Base-by-base conservation (phyloP, 2,888 invertebrate species). In the Chelonus formosanus region DNA sequence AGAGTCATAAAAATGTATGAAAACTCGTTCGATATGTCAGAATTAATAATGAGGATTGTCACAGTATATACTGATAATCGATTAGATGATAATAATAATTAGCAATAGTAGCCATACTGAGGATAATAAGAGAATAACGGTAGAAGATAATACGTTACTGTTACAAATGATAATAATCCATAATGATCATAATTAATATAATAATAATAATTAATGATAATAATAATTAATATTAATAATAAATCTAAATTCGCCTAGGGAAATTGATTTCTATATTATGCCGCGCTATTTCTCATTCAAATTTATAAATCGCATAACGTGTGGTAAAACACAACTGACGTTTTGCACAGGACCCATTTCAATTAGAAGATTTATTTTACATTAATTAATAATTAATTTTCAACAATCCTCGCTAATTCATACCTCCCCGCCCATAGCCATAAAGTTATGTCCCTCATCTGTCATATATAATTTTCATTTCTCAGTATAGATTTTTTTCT, bases 271-370 rank as follows among this genome's bases (percentile, higher is more conserved):
- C 20, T 48, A 59, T 50, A 40, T 8, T 59, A 36, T 20, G 48
- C 36, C n/a, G 40, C 50, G 45, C 61, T 61, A 63, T 73, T 70
- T 73, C 73, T 67, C 59, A 67, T 73, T 77, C 73, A 75, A 78
- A 78, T 78, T 80, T 73, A 72, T 77, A 65, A 76, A 76, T 76
- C 73, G 73, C 79, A 75, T 67, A 76, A 80, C 78, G 76, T 72
- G 73, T 67, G 32, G 54, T 75, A 78, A 78, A 78, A 20, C 20
- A 77, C 76, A 79, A 78, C 73, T 76, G 75, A 80, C 74, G 74
- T 76, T 48, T 80, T 80, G 80, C 80, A 78, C 80, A 80, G 76
- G 77, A 80, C 80, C 80, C 80, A 76, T 78, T 76, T 74, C 72
- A 76, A 78, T 76, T 75, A 73, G 74, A 73, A 72, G 71, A 68